Percentiles rank a stretch among this genome's conserved stretches.
Evolutionary conservation across 2,113 vertebrate genomes (phyloP).

Genomic region (Psophia crepitans): DNA sequence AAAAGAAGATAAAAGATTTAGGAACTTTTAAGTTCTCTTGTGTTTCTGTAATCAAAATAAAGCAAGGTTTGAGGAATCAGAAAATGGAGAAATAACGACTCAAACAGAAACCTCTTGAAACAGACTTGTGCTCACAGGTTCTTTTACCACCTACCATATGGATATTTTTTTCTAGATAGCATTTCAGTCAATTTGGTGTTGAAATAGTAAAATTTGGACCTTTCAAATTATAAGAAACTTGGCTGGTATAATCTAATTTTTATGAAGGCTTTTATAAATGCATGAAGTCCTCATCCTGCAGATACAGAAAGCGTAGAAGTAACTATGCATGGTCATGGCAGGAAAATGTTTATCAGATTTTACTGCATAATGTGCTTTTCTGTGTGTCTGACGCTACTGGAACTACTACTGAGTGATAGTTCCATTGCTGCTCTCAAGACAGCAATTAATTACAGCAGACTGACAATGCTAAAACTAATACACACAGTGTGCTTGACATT

Average conservation of each 20-base stretch:
- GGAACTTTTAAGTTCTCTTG: background rate
- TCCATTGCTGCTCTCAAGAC: background rate
- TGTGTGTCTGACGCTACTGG: background rate
- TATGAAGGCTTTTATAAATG: background rate
- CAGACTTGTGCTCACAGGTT: background rate
- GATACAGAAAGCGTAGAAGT: background rate
- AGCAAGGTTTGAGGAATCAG: background rate
- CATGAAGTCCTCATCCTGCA: background rate
- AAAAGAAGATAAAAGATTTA: background rate
- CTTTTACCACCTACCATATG: background rate
- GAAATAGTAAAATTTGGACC: background rate
- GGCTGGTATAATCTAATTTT: background rate
- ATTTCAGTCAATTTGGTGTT: background rate
- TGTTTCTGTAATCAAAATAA: background rate
- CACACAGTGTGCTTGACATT: background rate
- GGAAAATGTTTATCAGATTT: background rate
- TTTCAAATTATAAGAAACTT: background rate
- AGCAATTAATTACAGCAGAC: background rate
- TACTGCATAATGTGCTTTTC: background rate
- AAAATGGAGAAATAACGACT: background rate
- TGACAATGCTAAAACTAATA: background rate
- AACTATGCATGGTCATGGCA: background rate
- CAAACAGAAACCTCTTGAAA: background rate
- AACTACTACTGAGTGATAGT: background rate
- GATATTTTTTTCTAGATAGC: background rate